phyloP scores from a whole-genome alignment of 2,797 vertebrate species.

The Simalia tracyae region DNA sequence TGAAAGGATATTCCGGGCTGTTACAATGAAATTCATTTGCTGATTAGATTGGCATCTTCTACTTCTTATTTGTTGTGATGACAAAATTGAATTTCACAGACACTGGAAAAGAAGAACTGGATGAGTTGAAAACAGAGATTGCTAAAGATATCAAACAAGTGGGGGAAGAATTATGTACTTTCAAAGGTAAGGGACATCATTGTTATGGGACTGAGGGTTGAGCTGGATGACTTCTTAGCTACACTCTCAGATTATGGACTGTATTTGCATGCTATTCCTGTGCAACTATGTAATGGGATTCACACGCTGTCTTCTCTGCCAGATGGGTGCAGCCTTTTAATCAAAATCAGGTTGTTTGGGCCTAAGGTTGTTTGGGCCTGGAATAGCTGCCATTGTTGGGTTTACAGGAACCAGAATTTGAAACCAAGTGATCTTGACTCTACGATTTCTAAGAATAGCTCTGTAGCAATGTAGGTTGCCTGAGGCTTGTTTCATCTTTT shows the following conservation, averaged over 20 bases:
- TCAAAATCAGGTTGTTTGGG: not conserved
- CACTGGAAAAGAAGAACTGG: not conserved
- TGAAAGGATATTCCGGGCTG: not conserved
- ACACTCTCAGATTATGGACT: not conserved
- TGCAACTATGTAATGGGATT: not conserved
- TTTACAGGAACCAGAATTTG: too few species aligned
- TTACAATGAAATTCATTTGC: not conserved
- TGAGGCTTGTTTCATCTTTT: too few species aligned
- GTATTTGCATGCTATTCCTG: not conserved
- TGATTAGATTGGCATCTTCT: not conserved
- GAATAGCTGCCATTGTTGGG: too few species aligned
- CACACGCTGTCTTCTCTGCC: not conserved
- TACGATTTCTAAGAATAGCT: too few species aligned
- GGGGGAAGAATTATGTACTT: not conserved
- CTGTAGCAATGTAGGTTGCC: too few species aligned
- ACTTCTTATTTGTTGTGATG: not conserved
- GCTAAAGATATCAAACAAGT: not conserved
- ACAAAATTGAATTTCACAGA: not conserved
- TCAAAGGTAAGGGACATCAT: not conserved
- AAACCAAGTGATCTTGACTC: too few species aligned
- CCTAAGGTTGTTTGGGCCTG: not conserved
- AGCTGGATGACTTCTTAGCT: not conserved
- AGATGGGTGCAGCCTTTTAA: not conserved
- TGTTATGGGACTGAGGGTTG: not conserved
- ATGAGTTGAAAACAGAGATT: not conserved